Conservation (phyloP, 2,888 invertebrate genomes). For the Cactoblastis cactorum region DNA sequence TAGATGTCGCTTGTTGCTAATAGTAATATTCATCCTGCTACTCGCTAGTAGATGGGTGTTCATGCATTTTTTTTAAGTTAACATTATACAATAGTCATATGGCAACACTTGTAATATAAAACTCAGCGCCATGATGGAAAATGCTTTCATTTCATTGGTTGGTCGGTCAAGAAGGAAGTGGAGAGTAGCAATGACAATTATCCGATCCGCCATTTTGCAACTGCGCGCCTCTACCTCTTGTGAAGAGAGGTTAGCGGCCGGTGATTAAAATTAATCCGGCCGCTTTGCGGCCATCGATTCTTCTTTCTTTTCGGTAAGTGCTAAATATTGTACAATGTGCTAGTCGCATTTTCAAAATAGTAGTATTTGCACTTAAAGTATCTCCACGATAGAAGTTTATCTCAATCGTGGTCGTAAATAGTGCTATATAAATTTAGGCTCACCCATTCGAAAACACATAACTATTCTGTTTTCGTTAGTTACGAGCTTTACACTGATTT, state of each 20-base stretch:
- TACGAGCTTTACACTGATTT: conserved; percentile 68
- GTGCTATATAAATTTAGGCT: conserved; percentile 75
- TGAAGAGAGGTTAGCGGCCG: conserved; percentile 23
- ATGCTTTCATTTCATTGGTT: conserved; percentile 71
- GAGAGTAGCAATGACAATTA: conserved; percentile 32
- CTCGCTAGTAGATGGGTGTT: conserved; percentile 32
- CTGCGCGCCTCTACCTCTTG: conserved; percentile 19
- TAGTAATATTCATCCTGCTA: conserved; percentile 20
- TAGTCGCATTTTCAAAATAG: neutral
- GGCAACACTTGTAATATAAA: conserved; percentile 61
- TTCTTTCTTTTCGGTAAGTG: conserved; percentile 45
- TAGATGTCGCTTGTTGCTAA: conserved; percentile 12
- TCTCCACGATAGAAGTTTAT: conserved; percentile 74
- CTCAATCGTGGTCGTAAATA: conserved; percentile 79
- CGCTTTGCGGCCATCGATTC: conserved; percentile 61
- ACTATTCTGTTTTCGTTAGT: conserved; percentile 70
- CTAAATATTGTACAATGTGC: conserved; percentile 10
- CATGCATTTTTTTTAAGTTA: neutral
- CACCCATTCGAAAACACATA: conserved; percentile 75
- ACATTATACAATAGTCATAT: conserved; percentile 31
- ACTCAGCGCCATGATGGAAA: conserved; percentile 41
- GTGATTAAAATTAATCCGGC: conserved; percentile 42
- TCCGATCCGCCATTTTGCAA: conserved; percentile 62
- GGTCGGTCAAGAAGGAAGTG: conserved; percentile 18
- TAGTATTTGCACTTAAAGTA: conserved; percentile 78